Base-by-base conservation (phyloP, 2,888 invertebrate species). In the Ceramica pisi region DNA sequence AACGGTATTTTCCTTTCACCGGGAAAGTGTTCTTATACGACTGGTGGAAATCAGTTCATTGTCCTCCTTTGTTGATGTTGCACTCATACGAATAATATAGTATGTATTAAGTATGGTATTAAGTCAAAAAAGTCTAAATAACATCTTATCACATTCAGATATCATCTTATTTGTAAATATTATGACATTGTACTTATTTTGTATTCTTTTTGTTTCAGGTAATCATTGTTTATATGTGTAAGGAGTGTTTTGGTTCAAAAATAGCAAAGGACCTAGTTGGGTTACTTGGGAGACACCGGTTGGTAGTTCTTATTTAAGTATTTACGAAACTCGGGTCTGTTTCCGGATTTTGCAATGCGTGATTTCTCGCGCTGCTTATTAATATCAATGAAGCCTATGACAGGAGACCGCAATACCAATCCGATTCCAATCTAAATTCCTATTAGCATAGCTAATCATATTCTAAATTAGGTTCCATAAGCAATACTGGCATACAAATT, bases 171-270 rank as follows among this genome's bases (percentile, higher is more conserved):
- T 75, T 75, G 53, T 73, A 67, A 71, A 75, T 35, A 56, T 66
- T 69, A 46, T 78, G 50, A 50, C 70, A 62, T 74, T 51, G 38
- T 57, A 56, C 44, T 75, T 46, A 63, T 50, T 63, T 51, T 79
- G 55, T 59, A 56, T 81, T 85, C 78, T 75, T 87, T 80, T 86
- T 86, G 88, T 89, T 89, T 71, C 88, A 89, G 89, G 89, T 89
- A 89, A 83, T 38, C 38, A 66, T 64, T 38, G 46, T 60, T 67
- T 60, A 16, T 16, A 10, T 38, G 38, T 19, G 26, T 55, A 57
- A 63, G 14, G 31, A 46, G 21, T 21, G 35, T 62, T 44, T 16
- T 4, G 16, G 38, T 41, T 1, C 16, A 64, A 65, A 59, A 53
- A 46, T 16, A 60, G 64, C 46, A 44, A 38, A 60, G 72, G 68